These are phyloP conservation scores for Macquaria ambigua DNA, from an alignment of 2,113 vertebrate species.

Conservation along the genomic window DNA sequence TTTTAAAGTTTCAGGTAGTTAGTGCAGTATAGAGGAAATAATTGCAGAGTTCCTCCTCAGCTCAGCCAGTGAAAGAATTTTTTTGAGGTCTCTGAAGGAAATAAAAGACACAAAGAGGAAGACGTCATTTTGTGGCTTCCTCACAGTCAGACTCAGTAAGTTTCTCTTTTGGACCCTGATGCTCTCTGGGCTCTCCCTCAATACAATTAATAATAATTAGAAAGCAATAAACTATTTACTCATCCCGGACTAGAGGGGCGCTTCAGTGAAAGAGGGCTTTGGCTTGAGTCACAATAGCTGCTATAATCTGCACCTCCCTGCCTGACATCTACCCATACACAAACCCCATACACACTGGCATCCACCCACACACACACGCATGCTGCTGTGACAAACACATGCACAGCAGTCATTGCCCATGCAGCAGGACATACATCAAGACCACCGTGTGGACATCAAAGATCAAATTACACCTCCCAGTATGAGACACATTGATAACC, in stretches of 20 bases:
- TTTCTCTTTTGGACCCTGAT: not conserved
- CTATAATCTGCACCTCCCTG: constrained; percentile 7
- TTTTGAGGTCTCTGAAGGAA: not conserved
- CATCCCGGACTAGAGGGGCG: not conserved
- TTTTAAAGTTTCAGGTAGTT: not conserved
- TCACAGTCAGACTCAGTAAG: not conserved
- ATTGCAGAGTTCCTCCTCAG: not conserved
- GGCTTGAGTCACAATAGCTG: constrained; percentile 11
- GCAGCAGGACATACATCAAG: constrained; percentile 80
- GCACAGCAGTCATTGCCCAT: constrained; percentile 76
- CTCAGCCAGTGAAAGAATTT: not conserved
- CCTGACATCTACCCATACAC: constrained; percentile 28
- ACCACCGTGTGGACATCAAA: constrained; percentile 79
- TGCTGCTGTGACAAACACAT: constrained; percentile 56
- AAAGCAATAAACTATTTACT: constrained; percentile 18
- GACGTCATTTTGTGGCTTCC: not conserved
- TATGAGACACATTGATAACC: constrained; percentile 85
- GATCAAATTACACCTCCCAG: constrained; percentile 85
- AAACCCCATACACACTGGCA: constrained; percentile 11
- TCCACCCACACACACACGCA: constrained; percentile 20
- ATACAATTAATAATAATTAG: not conserved
- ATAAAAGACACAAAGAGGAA: not conserved
- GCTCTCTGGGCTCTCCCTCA: not conserved
- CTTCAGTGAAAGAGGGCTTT: not conserved
- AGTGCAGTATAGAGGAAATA: not conserved